phyloP scores from a whole-genome alignment of 2,113 vertebrate species.

The Nasalis larvatus region DNA sequence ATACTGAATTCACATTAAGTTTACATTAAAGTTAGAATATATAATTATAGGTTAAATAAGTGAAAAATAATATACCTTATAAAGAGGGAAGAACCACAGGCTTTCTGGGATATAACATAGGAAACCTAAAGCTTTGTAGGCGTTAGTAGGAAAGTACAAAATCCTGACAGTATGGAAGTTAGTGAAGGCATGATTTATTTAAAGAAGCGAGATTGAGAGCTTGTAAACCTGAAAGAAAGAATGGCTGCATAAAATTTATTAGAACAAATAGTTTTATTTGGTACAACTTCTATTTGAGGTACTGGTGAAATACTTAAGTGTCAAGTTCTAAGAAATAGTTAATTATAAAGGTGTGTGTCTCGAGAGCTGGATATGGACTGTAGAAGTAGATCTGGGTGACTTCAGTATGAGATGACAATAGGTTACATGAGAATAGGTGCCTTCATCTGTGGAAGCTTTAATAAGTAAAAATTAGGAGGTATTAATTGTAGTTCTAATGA shows the following conservation, averaged over 20 bases:
- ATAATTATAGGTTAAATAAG: not conserved
- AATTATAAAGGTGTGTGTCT: not conserved
- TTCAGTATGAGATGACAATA: not conserved
- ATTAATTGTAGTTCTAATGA: not conserved
- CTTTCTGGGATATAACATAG: not conserved
- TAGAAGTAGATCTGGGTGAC: not conserved
- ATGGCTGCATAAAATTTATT: not conserved
- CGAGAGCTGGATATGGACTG: not conserved
- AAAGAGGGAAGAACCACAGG: not conserved
- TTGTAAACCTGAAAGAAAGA: not conserved
- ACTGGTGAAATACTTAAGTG: not conserved
- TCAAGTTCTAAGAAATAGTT: not conserved
- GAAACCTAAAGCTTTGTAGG: not conserved
- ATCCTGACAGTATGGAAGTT: not conserved
- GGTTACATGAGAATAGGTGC: not conserved
- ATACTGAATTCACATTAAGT: not conserved
- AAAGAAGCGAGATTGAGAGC: not conserved
- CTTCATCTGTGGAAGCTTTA: no score
- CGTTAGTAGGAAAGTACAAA: not conserved
- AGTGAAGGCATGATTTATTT: not conserved
- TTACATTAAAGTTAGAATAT: not conserved
- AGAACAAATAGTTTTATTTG: not conserved
- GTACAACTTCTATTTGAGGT: not conserved
- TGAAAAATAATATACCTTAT: not conserved
- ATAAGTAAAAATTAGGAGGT: not conserved